Base-by-base conservation (phyloP, 2,113 vertebrate species). In the Caretta caretta region DNA sequence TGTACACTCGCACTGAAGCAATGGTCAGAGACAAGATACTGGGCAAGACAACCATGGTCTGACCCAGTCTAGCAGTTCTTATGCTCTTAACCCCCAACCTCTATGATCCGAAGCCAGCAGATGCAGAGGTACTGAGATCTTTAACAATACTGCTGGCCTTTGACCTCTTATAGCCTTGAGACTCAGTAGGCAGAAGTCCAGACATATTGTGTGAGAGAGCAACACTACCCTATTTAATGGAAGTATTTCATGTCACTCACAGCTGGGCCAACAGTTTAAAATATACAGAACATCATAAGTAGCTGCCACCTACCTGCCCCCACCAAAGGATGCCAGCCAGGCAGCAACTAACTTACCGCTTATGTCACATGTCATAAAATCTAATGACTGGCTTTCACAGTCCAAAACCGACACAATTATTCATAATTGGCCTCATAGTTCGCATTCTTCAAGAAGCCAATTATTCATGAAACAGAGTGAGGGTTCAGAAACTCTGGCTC, bases 181-280 rank as follows among this genome's bases (percentile, higher is more conserved):
- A 0, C 48, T 65, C 29, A 65, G 29, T 35, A 31, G 48, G 69
- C 89, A 54, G 42, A 78, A 51, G 56, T 75, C 82, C 12, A 3
- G 0, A 8, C 0, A 0, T 22, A 0, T 0, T 46, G 35, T 1
- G 0, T 11, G 35, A 35, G 83, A 82, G 4, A 6, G 42, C 27
- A 12, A 16, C 0, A 69, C 31, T n/a, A 69, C 35, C 65, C 65
- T 69, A 69, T n/a, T 69, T n/a, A n/a, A 69, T n/a, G 62, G 16
- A 65, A 86, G 25, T 0, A 1, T 49, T 78, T 1, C 8, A 50
- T 35, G 87, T 10, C 89, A 57, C 56, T 69, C 50, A 19, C 38
- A 88, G 76, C 38, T 80, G 54, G 31, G 42, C 87, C 83, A 69
- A n/a, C n/a, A 4, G 35, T 81, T 80, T 38, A 54, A 81, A 81